Evolutionary conservation across 1,140 invertebrate genomes (phyloP), one percentile per base, ranked within the genome.

Genomic region (Cylas formicarius): DNA sequence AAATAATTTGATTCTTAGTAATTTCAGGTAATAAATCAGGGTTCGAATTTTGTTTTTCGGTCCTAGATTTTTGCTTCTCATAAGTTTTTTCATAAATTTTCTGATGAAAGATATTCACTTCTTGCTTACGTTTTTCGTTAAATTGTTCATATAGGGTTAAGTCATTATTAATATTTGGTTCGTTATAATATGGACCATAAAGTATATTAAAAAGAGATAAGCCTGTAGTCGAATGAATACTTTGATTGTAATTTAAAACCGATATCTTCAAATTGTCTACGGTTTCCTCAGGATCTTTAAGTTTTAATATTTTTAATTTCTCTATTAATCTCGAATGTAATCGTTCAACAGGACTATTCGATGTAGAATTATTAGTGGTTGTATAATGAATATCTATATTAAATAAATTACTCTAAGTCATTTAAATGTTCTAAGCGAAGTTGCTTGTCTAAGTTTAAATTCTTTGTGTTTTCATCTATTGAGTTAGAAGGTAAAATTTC

Each of bases 261-360:
- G 46, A 29, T 9, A 27, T 48, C 52, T 55, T 55, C 7, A 55
- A 33, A 16, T 38, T 29, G 35, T 37, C 7, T 10, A 32, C 2
- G 2, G 33, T 23, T 44, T 52, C 42, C 1, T 26, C 31, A 11
- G 16, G 36, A 34, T 45, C 32, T 34, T 49, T 11, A 20, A 42
- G 7, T 23, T 43, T 44, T 22, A 49, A 14, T 9, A 34, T 37
- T 17, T 37, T 8, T 24, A 55, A 22, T 24, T 48, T 50, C 27
- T 56, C 52, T 13, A 45, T 10, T 4, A 57, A 17, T 7, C 49
- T 55, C 11, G 52, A 55, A 28, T 57, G 55, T 8, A 53, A 37
- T 31, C 55, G 22, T 41, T 57, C 55, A 22, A 57, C 28, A 9
- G 53, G 46, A 6, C 40, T 41, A 34, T 57, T 57, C 2, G 48